These are phyloP conservation scores for Pantherophis vulpinus DNA, from an alignment of 2,797 vertebrate species.

Conservation along the genomic window DNA sequence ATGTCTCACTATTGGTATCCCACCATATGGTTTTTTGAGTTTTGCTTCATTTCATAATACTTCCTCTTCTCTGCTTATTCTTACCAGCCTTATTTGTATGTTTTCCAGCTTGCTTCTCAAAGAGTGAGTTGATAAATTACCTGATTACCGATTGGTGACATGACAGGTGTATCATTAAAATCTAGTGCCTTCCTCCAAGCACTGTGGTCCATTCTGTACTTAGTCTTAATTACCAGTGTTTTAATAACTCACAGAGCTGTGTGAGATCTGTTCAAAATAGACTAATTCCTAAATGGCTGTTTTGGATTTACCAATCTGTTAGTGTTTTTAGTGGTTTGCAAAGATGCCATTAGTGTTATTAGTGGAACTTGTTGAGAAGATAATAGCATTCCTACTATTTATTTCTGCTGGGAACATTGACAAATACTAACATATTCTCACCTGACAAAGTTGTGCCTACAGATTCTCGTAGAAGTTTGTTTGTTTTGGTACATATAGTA, in stretches of 20 bases:
- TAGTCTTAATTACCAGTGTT: conserved; percentile 27
- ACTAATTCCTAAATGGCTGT: conserved; percentile 16
- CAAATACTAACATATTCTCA: not conserved
- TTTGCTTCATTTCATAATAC: not conserved
- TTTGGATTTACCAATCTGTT: conserved; percentile 3
- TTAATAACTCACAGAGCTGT: conserved; percentile 14
- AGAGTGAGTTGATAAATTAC: not conserved
- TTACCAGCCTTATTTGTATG: not conserved
- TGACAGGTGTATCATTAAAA: conserved; percentile 16
- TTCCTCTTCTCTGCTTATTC: not conserved
- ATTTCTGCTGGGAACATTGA: not conserved
- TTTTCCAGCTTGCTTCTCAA: conserved; percentile 5
- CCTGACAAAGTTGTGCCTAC: not conserved
- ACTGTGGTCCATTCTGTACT: not conserved
- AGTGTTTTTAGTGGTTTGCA: not conserved
- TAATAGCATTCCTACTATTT: not conserved
- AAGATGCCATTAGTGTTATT: not conserved
- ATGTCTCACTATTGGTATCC: not conserved
- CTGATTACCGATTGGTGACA: not conserved
- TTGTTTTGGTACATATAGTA: not conserved
- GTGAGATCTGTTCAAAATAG: conserved; percentile 6
- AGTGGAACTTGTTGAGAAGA: not conserved
- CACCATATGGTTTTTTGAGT: not conserved
- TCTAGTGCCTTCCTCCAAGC: not conserved
- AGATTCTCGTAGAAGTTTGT: not conserved